phyloP scores from a whole-genome alignment of 2,113 vertebrate genomes.

The Microtus montanus region DNA sequence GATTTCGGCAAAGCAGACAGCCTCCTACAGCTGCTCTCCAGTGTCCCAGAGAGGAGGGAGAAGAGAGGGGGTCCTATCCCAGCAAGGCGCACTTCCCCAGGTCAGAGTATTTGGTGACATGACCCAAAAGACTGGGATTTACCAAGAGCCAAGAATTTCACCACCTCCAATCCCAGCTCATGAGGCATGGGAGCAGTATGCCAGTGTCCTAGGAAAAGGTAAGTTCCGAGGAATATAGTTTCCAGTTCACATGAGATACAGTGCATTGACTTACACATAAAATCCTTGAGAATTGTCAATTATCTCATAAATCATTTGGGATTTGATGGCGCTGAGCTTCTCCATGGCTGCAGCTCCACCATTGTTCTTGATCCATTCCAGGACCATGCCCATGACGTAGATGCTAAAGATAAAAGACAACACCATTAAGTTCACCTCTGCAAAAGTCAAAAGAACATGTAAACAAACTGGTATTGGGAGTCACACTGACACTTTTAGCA shows the following conservation, averaged over 20 bases:
- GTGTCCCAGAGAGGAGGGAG: not conserved
- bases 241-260: constrained; percentile 38
- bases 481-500: not conserved
- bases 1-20: not conserved
- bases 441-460: not conserved
- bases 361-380: constrained; percentile 97
- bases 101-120: not conserved
- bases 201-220: not conserved
- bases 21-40: not conserved
- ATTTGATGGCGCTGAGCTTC: constrained; percentile 91
- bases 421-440: not conserved
- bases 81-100: not conserved
- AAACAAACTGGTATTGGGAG: not conserved
- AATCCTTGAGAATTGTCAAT: constrained; percentile 94
- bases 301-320: constrained; percentile 92
- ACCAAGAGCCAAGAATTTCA: not conserved
- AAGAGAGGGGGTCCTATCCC: not conserved
- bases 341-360: constrained; percentile 92
- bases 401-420: constrained; percentile 86
- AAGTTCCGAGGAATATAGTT: not conserved
- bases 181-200: not conserved
- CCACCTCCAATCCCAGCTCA: not conserved
- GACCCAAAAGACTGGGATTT: not conserved
- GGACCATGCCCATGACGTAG: constrained; percentile 94
- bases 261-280: constrained; percentile 90